A percentile compares a stretch with the other conserved stretches of the same genome.
phyloP scores from a whole-genome alignment of 1,140 invertebrate genomes.

The Apis cerana region DNA sequence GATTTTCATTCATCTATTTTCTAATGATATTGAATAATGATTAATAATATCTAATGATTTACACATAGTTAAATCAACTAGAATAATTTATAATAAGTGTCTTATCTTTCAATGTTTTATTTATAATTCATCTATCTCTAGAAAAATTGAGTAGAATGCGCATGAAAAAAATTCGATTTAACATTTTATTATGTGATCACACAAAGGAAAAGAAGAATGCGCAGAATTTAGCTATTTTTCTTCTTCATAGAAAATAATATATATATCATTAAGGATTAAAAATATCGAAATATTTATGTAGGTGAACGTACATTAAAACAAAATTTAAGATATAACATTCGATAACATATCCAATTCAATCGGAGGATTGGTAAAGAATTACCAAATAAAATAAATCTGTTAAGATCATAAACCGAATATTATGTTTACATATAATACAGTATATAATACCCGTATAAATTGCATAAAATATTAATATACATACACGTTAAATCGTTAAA shows the following conservation, averaged over 20 bases:
- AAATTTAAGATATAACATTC: background rate
- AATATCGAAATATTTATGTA: too few relatives aligned
- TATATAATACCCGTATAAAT: too few relatives aligned
- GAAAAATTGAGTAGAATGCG: fast-evolving
- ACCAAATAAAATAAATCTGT: background rate
- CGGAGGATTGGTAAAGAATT: background rate
- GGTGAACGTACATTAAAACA: too few relatives aligned
- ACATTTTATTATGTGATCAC: background rate
- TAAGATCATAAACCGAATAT: background rate
- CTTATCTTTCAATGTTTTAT: background rate
- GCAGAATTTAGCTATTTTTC: background rate
- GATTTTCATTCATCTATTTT: background rate
- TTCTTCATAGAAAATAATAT: background rate
- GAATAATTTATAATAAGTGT: background rate
- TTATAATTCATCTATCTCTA: background rate
- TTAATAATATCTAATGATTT: too few relatives aligned
- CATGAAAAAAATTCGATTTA: background rate
- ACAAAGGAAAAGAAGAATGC: background rate
- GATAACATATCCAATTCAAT: background rate
- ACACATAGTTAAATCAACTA: too few relatives aligned
- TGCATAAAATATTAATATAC: too few relatives aligned
- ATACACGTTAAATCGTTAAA: too few relatives aligned
- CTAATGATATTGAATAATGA: background rate
- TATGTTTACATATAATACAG: too few relatives aligned
- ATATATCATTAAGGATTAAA: background rate